A percentile compares a stretch with the other conserved stretches of the same genome.
phyloP scores from a whole-genome alignment of 2,113 vertebrate genomes.

The Irena cyanogastra region DNA sequence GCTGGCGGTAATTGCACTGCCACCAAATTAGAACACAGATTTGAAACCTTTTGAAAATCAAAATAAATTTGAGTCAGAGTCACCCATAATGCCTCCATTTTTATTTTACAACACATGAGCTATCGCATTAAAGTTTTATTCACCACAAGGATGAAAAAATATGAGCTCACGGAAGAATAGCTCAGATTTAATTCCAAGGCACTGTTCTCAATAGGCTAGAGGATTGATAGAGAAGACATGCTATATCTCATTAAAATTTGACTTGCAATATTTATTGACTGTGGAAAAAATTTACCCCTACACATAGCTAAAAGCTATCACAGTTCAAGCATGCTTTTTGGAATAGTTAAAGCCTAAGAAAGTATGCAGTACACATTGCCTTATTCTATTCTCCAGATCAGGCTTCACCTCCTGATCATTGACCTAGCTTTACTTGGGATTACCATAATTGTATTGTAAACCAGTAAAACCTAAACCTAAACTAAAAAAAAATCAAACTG shows the following conservation, averaged over 20 bases:
- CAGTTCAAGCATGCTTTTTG: neutral
- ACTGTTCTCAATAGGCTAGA: neutral
- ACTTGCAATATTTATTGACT: neutral
- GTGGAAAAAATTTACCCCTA: neutral
- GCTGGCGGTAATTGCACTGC: accelerated
- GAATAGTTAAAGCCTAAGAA: neutral
- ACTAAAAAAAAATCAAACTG: neutral
- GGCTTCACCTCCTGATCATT: neutral
- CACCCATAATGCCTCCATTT: neutral
- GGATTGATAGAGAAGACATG: neutral
- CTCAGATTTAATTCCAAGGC: neutral
- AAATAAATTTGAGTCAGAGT: neutral
- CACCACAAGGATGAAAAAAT: neutral
- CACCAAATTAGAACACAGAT: neutral
- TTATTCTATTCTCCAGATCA: neutral
- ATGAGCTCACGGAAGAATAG: neutral
- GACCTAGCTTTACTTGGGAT: neutral
- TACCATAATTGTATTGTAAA: neutral
- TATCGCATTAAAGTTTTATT: neutral
- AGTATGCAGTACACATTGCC: neutral
- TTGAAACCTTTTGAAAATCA: neutral
- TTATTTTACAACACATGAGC: neutral
- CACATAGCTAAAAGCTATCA: neutral
- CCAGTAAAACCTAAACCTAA: neutral
- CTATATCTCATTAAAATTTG: neutral